phyloP scores from a whole-genome alignment of 2,113 vertebrate genomes.

The Cochlearius cochlearius region DNA sequence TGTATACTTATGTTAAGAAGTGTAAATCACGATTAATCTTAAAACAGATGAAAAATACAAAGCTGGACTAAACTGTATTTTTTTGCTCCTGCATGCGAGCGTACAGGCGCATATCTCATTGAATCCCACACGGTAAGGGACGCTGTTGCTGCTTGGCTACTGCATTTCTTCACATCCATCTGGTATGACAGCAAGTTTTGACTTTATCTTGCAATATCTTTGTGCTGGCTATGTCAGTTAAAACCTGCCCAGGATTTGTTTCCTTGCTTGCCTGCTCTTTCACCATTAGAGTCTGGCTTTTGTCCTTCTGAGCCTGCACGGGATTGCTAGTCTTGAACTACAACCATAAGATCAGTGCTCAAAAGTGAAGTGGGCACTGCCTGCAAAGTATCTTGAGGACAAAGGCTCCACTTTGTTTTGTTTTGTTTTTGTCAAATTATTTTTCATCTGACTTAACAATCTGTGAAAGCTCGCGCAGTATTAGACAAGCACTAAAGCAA shows the following conservation, averaged over 20 bases:
- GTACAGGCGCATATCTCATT: fast-evolving
- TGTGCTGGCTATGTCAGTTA: neutral
- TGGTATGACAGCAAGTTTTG: neutral
- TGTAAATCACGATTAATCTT: neutral
- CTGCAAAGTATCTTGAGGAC: neutral
- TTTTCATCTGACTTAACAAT: neutral
- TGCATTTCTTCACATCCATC: neutral
- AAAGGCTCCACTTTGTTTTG: neutral
- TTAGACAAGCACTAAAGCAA: neutral
- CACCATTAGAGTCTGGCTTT: neutral
- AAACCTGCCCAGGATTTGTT: neutral
- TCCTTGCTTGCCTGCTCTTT: neutral
- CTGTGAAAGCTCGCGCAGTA: neutral
- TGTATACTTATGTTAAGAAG: neutral
- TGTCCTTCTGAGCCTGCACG: neutral
- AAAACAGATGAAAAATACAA: fast-evolving
- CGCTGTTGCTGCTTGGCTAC: neutral
- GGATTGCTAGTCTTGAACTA: neutral
- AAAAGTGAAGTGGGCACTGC: neutral
- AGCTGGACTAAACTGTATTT: neutral
- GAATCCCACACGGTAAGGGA: neutral
- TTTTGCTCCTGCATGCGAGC: neutral
- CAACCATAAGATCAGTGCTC: neutral
- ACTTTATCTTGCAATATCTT: neutral
- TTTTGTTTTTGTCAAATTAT: neutral